A percentile compares a stretch with the other conserved stretches of the same genome.
Conservation (phyloP, 2,888 invertebrate species). For the Rhagonycha fulva region DNA sequence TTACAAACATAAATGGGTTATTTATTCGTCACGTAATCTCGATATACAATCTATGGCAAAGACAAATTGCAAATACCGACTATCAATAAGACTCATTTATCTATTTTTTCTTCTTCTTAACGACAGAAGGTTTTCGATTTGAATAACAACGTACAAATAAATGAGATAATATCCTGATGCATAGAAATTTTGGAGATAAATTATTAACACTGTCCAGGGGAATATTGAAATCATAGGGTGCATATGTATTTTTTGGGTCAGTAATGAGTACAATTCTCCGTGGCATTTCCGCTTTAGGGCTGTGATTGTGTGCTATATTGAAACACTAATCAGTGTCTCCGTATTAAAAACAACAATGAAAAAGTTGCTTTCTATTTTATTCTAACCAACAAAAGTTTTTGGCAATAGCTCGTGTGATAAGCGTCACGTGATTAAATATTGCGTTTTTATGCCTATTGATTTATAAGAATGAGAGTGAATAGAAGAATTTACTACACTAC, state of each 20-base stretch:
- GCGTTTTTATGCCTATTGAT: neutral
- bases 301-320: constrained; percentile 52
- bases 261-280: constrained; percentile 52
- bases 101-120: constrained; percentile 21
- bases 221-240: constrained; percentile 54
- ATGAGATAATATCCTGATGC: constrained; percentile 49
- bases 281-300: constrained; percentile 48
- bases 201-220: constrained; percentile 53
- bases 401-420: neutral
- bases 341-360: neutral
- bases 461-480: neutral
- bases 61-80: constrained; percentile 4
- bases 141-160: constrained; percentile 41
- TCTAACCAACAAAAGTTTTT: neutral
- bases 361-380: neutral
- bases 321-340: constrained; percentile 51
- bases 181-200: constrained; percentile 48
- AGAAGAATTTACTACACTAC: neutral
- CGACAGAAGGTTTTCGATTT: constrained; percentile 23
- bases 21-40: neutral
- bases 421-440: neutral
- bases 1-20: neutral
- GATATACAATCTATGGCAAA: neutral
- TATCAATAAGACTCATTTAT: constrained; percentile 24
- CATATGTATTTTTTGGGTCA: constrained; percentile 52